Evolutionary conservation across 2,797 vertebrate species (phyloP), one percentile per base, ranked within the genome.

Genomic region (Meda fulgida): DNA sequence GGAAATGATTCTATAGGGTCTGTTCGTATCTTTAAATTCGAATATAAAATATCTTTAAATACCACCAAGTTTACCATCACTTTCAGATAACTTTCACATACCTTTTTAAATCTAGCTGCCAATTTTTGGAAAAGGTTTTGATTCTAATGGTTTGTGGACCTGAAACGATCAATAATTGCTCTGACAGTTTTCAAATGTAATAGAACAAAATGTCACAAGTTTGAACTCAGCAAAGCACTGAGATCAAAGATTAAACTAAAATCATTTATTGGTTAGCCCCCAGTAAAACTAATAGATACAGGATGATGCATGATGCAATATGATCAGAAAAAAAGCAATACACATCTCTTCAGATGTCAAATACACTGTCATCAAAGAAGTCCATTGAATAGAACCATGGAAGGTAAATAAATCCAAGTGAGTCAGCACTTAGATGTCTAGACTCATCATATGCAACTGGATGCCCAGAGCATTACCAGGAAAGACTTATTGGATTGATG

Each of bases 371-470:
- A 16, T n/a, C 11, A 77, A 69, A 31, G 48, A 36, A 53, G 1
- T 55, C 71, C 21, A 7, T 55, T 84, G 60, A 60, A 70, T 58
- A 65, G 23, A 71, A 36, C 55, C 71, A 87, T 83, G 84, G 76
- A 75, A 70, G 77, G 46, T 18, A 18, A 48, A 48, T 87, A 79
- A 91, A 92, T 93, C 69, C 66, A 43, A 88, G 91, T 92, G 79
- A 90, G 80, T 43, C 48, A 3, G 63, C 88, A 73, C 40, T 5
- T 78, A 75, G 67, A 77, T 40, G 65, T 63, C 31, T 2, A 26
- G 34, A 66, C 83, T 81, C 51, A 26, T n/a, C 26, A 36, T 80
- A 66, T 84, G 34, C 19, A 34, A 23, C 19, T 16, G 21, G 71
- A 58, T 63, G 76, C 7, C 36, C 65, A 34, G 13, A 43, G 9